These are phyloP conservation scores for Megalonaias nervosa DNA, from an alignment of 1,140 invertebrate species.

Conservation along the genomic window DNA sequence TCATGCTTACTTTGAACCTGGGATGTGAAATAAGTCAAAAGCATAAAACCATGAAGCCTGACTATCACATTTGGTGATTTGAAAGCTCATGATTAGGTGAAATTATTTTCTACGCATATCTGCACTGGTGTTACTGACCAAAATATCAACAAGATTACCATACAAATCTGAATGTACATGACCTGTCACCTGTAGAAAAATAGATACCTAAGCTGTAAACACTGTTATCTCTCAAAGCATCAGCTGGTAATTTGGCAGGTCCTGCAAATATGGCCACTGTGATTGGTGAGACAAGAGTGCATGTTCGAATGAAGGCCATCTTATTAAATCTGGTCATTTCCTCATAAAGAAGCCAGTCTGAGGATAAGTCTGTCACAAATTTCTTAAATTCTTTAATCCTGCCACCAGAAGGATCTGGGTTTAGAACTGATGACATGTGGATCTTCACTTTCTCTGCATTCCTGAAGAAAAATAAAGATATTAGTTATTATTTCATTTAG, in stretches of 20 bases:
- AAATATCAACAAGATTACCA: too few species aligned
- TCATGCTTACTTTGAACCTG: too few species aligned
- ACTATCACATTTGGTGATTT: too few species aligned
- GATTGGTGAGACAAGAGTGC: constrained; percentile 84
- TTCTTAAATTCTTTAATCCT: constrained; percentile 63
- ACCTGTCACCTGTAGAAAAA: neutral
- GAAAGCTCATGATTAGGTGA: too few species aligned
- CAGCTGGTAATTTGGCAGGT: constrained; percentile 78
- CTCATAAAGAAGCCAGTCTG: constrained; percentile 89
- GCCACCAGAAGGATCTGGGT: constrained; percentile 53
- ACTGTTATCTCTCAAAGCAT: constrained; percentile 73
- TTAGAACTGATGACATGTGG: constrained; percentile 83
- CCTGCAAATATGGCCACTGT: constrained; percentile 86
- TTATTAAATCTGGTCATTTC: constrained; percentile 80
- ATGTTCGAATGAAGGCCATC: constrained; percentile 77
- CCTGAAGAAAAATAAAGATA: constrained; percentile 68
- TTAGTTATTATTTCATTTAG: too few species aligned
- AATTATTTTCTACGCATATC: too few species aligned
- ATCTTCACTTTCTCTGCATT: constrained; percentile 83
- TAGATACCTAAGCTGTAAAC: constrained; percentile 3
- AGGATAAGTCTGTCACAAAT: constrained; percentile 75
- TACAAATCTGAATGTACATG: too few species aligned
- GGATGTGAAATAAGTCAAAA: too few species aligned
- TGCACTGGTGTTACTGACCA: too few species aligned
- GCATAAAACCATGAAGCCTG: too few species aligned